Conservation (phyloP, 2,113 vertebrate genomes). For the Meriones unguiculatus region DNA sequence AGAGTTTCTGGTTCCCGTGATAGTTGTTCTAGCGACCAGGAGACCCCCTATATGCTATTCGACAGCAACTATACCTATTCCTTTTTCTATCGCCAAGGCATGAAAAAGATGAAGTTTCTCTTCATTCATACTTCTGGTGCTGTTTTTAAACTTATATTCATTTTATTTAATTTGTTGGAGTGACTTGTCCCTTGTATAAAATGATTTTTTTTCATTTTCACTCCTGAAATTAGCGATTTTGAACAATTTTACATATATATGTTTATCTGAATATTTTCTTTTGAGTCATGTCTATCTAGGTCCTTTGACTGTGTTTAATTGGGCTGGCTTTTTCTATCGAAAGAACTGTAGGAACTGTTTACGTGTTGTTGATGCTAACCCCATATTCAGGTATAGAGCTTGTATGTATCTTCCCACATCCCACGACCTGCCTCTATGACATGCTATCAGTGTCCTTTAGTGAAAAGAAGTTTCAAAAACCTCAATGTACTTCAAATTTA, state of each 20-base stretch:
- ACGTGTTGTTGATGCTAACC: neutral
- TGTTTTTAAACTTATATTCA: neutral
- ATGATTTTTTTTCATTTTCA: neutral
- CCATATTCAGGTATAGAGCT: neutral
- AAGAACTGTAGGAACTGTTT: neutral
- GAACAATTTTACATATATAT: neutral
- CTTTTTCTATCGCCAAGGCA: neutral
- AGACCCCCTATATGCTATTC: neutral
- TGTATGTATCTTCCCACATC: neutral
- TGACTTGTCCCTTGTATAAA: neutral
- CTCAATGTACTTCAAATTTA: neutral
- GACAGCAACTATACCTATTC: neutral
- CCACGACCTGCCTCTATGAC: neutral
- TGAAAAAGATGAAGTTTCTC: neutral
- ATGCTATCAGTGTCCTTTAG: neutral
- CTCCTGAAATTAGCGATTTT: neutral
- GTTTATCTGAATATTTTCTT: neutral
- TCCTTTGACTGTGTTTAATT: neutral
- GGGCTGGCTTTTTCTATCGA: neutral
- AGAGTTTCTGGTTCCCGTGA: neutral
- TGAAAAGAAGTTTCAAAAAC: neutral
- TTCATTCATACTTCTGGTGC: neutral
- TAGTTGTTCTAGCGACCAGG: neutral
- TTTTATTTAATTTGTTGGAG: neutral
- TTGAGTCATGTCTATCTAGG: neutral